A percentile compares a stretch with the other conserved stretches of the same genome.
Evolutionary conservation across 2,113 vertebrate species (phyloP).

Genomic region (Gadus chalcogrammus): DNA sequence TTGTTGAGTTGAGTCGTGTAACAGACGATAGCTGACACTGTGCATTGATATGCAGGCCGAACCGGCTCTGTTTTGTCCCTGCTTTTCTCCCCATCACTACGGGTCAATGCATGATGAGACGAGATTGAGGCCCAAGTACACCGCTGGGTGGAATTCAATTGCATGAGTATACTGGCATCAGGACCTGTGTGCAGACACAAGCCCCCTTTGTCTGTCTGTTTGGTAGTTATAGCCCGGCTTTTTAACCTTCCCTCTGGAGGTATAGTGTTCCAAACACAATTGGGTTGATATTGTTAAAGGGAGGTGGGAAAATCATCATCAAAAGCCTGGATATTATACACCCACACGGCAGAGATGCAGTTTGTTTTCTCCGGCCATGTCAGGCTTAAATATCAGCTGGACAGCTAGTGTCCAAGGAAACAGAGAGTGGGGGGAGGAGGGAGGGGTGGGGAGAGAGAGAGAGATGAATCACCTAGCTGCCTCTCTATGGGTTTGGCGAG

Average conservation of each 20-base stretch:
- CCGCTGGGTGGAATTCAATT: too few species aligned
- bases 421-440: slow-evolving; percentile 16
- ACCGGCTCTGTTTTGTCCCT: too few species aligned
- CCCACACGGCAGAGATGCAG: slow-evolving; percentile 31
- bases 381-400: slow-evolving; percentile 26
- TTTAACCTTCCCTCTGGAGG: slow-evolving; percentile 45
- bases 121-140: too few species aligned
- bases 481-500: neutral
- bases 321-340: slow-evolving; percentile 16
- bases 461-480: slow-evolving; percentile 31
- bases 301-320: neutral
- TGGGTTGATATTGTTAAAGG: slow-evolving; percentile 17
- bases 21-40: too few species aligned
- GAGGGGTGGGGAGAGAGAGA: slow-evolving; percentile 10
- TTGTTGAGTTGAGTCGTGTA: too few species aligned
- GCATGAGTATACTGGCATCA: slow-evolving; percentile 26
- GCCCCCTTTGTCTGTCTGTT: too few species aligned
- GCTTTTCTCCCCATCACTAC: too few species aligned
- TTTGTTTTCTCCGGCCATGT: slow-evolving; percentile 12
- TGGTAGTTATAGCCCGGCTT: too few species aligned
- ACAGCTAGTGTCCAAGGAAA: slow-evolving; percentile 12
- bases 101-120: too few species aligned
- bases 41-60: too few species aligned
- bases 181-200: neutral
- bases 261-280: slow-evolving; percentile 37